Evolutionary conservation across 2,888 invertebrate genomes (phyloP), one percentile per base, ranked within the genome.

Genomic region (Allophyes oxyacanthae): DNA sequence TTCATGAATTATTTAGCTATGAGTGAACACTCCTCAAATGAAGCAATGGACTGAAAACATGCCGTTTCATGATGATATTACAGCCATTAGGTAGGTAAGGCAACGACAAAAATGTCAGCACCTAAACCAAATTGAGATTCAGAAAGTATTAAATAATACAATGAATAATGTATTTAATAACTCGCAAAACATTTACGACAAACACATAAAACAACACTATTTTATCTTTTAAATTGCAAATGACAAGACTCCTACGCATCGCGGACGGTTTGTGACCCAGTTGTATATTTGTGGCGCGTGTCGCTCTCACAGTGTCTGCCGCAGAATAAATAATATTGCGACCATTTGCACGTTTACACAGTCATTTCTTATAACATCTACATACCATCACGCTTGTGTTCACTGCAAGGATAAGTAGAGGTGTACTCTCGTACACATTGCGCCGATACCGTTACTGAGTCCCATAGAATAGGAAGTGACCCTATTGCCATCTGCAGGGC

Each of bases 211-310:
- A 64, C 34, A 53, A 60, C 40, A 61, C 10, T 49, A 59, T 54
- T 61, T 72, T 52, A 55, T 64, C 25, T 64, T 67, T 56, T 52
- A 70, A 64, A 64, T 62, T 67, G 67, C 58, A 62, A 75, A 75
- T 64, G 70, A 72, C 63, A 64, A 36, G 62, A 76, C 77, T 68
- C 82, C 78, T 62, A 84, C 82, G 80, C 79, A 75, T 68, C 52
- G 61, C 48, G 64, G 30, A 55, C 67, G 65, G 61, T 72, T 75
- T 75, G 64, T 82, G 85, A 84, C 85, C 86, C 75, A 84, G 67
- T 81, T 86, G 76, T 76, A 79, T 64, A 74, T 72, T 72, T 62
- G 66, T 43, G 46, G 30, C 32, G 55, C 57, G 28, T 55, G 48
- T 59, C 67, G 50, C 50, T 58, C 45, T 15, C 38, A 25, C 41